phyloP scores from a whole-genome alignment of 2,113 vertebrate species.

The Eubucco bourcierii region DNA sequence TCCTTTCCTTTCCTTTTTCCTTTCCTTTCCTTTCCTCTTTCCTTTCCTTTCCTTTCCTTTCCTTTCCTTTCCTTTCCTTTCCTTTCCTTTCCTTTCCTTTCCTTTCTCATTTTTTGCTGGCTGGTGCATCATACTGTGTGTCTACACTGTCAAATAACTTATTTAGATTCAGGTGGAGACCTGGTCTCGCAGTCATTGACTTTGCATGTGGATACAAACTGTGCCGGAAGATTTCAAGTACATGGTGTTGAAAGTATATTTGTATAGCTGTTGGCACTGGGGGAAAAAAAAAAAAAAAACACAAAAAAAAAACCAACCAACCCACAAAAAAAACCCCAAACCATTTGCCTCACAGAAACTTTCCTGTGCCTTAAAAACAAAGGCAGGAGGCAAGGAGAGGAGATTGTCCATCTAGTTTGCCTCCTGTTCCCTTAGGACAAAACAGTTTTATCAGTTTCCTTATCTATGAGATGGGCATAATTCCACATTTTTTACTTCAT shows the following conservation, averaged over 20 bases:
- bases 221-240: constrained; percentile 14
- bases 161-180: not conserved
- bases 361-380: constrained; percentile 14
- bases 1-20: too few relatives aligned
- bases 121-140: not conserved
- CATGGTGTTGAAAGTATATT: not conserved
- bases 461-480: not conserved
- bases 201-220: not conserved
- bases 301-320: too few relatives aligned
- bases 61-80: not conserved
- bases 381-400: not conserved
- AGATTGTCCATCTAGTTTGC: not conserved
- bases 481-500: not conserved
- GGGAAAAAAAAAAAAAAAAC: not conserved
- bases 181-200: not conserved
- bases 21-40: not conserved
- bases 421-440: not conserved
- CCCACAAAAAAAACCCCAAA: too few relatives aligned
- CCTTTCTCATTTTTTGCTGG: not conserved
- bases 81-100: not conserved
- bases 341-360: not conserved
- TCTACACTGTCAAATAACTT: not conserved
- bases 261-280: not conserved
- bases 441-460: not conserved
- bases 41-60: not conserved